Evolutionary conservation across 2,797 vertebrate species (phyloP).

Genomic region (Psittacula derbiana): DNA sequence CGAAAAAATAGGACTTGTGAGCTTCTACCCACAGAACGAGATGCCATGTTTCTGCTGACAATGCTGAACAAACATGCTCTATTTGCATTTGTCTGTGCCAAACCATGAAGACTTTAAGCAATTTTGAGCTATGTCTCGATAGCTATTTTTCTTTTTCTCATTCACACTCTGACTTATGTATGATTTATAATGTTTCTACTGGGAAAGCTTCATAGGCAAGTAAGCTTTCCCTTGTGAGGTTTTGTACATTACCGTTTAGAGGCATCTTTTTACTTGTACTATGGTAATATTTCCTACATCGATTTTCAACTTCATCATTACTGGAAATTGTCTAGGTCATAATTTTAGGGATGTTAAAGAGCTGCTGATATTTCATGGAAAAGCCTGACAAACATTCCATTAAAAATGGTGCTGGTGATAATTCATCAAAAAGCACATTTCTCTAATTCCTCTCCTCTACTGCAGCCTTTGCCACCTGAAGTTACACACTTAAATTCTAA

Average conservation of each 20-base stretch:
- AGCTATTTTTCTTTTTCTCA: conserved; percentile 40
- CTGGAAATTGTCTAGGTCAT: conserved; percentile 39
- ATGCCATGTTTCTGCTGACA: conserved; percentile 1
- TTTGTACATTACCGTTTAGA: conserved; percentile 27
- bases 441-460: conserved; percentile 5
- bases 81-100: conserved; percentile 26
- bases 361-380: conserved; percentile 19
- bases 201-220: conserved; percentile 36
- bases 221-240: conserved; percentile 9
- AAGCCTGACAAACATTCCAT: conserved; percentile 46
- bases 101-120: not conserved
- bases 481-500: conserved; percentile 29
- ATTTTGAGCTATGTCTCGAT: conserved; percentile 12
- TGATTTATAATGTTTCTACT: conserved; percentile 48
- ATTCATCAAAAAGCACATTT: conserved; percentile 49
- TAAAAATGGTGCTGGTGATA: not conserved
- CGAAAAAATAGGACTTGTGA: not conserved
- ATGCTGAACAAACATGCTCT: not conserved
- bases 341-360: conserved; percentile 50
- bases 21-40: not conserved
- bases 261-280: conserved; percentile 26
- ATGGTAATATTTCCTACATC: conserved; percentile 57
- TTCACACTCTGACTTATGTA: conserved; percentile 37
- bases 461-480: conserved; percentile 41
- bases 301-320: conserved; percentile 41